Evolutionary conservation across 92 coral and sea anemone species (phyloP).

Genomic region (Porites divaricata): DNA sequence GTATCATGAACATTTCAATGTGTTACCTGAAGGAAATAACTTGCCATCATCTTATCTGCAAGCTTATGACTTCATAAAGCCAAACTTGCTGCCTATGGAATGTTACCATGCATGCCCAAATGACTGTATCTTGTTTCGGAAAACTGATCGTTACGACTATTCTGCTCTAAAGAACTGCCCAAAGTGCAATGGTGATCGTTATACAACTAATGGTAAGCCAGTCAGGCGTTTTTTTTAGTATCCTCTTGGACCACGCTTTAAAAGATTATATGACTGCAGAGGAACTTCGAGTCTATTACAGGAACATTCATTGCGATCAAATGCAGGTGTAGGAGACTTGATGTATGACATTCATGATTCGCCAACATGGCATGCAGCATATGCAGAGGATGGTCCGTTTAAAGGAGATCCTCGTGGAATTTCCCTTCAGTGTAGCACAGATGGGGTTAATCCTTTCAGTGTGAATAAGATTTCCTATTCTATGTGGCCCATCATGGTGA

Average conservation of each 20-base stretch:
- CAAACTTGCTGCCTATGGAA: conserved; percentile 25
- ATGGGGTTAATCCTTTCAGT: conserved; percentile 58
- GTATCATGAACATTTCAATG: conserved; percentile 22
- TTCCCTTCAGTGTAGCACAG: conserved; percentile 33
- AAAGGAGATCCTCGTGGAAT: conserved; percentile 52
- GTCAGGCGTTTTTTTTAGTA: conserved; percentile 20
- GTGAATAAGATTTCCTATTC: conserved; percentile 36
- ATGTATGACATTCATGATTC: conserved; percentile 15
- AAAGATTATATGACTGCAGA: conserved; percentile 6
- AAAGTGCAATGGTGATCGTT: background rate
- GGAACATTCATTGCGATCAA: background rate
- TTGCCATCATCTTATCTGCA: conserved; percentile 50
- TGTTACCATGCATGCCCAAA: conserved; percentile 61
- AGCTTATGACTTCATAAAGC: conserved; percentile 49
- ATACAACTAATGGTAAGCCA: conserved; percentile 5
- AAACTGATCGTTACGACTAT: background rate
- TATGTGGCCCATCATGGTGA: conserved; percentile 66
- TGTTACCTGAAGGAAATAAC: conserved; percentile 36
- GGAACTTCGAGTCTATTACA: conserved; percentile 3
- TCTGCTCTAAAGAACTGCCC: conserved; percentile 6
- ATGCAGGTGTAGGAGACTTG: background rate
- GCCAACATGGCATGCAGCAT: conserved; percentile 4
- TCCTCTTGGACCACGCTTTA: conserved; percentile 13
- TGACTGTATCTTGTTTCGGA: conserved; percentile 43
- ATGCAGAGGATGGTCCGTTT: conserved; percentile 3